These are phyloP conservation scores for Cydia strobilella DNA, from an alignment of 1,140 invertebrate species.

Conservation along the genomic window DNA sequence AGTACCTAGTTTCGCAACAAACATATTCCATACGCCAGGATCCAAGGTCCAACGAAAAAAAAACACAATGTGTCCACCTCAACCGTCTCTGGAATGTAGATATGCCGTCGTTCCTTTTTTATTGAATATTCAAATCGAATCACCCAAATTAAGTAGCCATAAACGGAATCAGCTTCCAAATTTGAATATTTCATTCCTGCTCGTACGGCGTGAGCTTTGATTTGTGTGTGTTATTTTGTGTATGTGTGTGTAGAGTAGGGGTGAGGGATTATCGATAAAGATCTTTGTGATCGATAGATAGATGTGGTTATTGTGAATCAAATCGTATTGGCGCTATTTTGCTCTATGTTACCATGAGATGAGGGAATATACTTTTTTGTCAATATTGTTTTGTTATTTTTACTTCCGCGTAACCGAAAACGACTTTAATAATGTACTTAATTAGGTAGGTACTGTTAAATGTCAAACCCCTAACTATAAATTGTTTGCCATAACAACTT, in stretches of 20 bases:
- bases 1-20: constrained; percentile 29
- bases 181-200: constrained; percentile 78
- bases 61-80: constrained; percentile 38
- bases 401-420: no score
- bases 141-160: constrained; percentile 80
- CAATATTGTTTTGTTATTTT: not conserved
- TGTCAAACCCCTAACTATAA: no score
- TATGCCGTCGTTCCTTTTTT: constrained; percentile 63
- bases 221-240: constrained; percentile 56
- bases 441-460: not conserved
- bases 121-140: constrained; percentile 78
- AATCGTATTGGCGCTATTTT: constrained; percentile 1
- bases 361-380: not conserved
- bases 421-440: not conserved
- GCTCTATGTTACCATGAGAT: not conserved
- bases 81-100: constrained; percentile 63
- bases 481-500: not conserved
- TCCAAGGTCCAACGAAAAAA: constrained; percentile 14
- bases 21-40: constrained; percentile 1
- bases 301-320: not conserved
- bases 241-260: constrained; percentile 57
- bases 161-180: constrained; percentile 80
- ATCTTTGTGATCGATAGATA: constrained; percentile 33
- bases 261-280: constrained; percentile 40
- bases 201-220: constrained; percentile 65